Conservation (phyloP, 2,888 invertebrate species). For the Sylvicola cinctus region DNA sequence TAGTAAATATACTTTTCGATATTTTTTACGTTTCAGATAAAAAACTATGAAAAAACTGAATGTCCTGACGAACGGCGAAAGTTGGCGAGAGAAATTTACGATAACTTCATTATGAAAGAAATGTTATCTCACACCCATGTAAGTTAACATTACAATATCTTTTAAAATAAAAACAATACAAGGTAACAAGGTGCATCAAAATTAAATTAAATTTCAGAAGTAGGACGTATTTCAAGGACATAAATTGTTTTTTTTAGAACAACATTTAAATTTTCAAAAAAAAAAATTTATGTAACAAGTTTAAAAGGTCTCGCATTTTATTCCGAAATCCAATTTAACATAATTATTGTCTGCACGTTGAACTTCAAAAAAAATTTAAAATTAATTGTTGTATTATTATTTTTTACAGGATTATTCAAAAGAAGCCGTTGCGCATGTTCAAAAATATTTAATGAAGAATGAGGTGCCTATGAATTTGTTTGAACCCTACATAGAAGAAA, state of each 20-base stretch:
- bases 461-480: constrained; percentile 94
- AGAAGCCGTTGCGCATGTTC: constrained; percentile 93
- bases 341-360: too few species aligned
- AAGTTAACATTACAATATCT: constrained; percentile 27
- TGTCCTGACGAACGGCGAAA: constrained; percentile 89
- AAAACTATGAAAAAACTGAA: constrained; percentile 95
- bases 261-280: too few species aligned
- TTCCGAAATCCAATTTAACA: too few species aligned
- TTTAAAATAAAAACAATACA: constrained; percentile 7
- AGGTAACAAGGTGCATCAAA: background rate
- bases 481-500: constrained; percentile 99
- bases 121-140: constrained; percentile 96
- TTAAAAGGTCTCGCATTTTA: too few species aligned
- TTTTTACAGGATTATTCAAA: constrained; percentile 87
- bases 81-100: constrained; percentile 92
- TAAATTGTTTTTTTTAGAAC: too few species aligned
- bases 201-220: too few species aligned
- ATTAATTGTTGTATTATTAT: too few species aligned
- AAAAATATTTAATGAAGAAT: constrained; percentile 91
- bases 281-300: too few species aligned
- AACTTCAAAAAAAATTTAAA: too few species aligned
- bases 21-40: constrained; percentile 71
- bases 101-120: constrained; percentile 99
- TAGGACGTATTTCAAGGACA: too few species aligned
- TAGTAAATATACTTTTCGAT: too few species aligned